Evolutionary conservation across 2,888 invertebrate species (phyloP), one percentile per base, ranked within the genome.

Genomic region (Clostera curtula): DNA sequence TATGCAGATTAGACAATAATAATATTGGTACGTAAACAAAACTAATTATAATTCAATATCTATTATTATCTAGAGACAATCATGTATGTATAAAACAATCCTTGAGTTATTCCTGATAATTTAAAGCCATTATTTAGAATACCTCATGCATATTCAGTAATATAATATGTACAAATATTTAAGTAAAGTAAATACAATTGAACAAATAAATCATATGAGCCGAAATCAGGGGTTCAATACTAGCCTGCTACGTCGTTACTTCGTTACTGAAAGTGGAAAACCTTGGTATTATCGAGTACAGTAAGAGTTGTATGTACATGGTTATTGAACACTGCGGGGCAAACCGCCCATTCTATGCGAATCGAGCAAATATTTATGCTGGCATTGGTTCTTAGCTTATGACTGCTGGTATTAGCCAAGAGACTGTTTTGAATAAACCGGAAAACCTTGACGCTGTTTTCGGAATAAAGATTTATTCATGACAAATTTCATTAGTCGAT

Each of bases 211-310:
- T 31, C 32, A 28, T 40, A 40, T 52, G 41, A 29, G 25, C 37
- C 48, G 42, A 59, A 57, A 56, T 63, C 54, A 48, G 42, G 54
- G 50, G 57, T 54, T 60, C 43, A 56, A 49, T 49, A 35, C 50
- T 48, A 50, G 44, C n/a, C n/a, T 54, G 59, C 45, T 41, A 34
- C 50, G 49, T 48, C 46, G 49, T 47, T 38, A 49, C 53, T 51
- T 60, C 44, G 36, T 40, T 47, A 52, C 72, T 64, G 69, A 80
- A 80, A 79, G 79, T 77, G 64, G 80, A 72, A 76, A 73, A 58
- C 82, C 80, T 82, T 82, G 80, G 69, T 75, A 65, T 65, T 63
- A 70, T 70, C 65, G 61, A 56, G 56, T 67, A 62, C 13, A 56
- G 55, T 56, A 50, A 49, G 47, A 54, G 49, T n/a, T n/a, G n/a